Base-by-base conservation (phyloP, 2,113 vertebrate species). In the Anseranas semipalmata region DNA sequence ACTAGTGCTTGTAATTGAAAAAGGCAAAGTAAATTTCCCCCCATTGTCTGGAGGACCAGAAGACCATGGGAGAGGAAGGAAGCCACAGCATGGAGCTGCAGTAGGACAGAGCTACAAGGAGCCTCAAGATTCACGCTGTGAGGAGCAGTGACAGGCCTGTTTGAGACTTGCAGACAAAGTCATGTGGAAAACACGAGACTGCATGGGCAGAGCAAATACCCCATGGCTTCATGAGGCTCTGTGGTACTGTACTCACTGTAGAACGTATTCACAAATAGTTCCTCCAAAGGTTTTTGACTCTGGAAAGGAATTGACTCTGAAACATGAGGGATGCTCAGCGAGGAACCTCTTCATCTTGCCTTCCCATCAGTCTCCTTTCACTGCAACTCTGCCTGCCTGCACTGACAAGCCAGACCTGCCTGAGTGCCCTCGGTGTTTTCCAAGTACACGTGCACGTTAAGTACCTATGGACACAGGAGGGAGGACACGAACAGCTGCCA, bases 1-100 rank as follows among this genome's bases (percentile, higher is more conserved):
- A 77, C 43, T 80, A 90, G 85, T 82, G 78, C 46, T 75, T 87
- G 82, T 90, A 85, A 91, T 90, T 88, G 76, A 32, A 89, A 89
- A 94, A 94, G 66, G 46, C 74, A 96, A 89, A 95, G 92, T 89
- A 62, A 67, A 93, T 95, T 89, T 85, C 53, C 45, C 30, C 60
- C 39, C 46, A 3, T 71, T 74, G 52, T 90, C 68, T 96, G 80
- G 70, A 78, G 52, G 90, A 24, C 48, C 35, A 76, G 70, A 94
- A 82, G 56, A 63, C 55, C 46, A 4, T 53, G 25, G 56, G 83
- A 50, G 17, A 71, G 37, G 65, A 43, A 68, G 52, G 45, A 52
- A 39, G 56, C 48, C 45, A 48, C 33, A 76, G 33, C 68, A 27
- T 32, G 30, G 85, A 89, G 52, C 10, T 86, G 81, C 45, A 60